Evolutionary conservation across 2,113 vertebrate genomes (phyloP), one percentile per base, ranked within the genome.

Genomic region (Mystacornis crossleyi): DNA sequence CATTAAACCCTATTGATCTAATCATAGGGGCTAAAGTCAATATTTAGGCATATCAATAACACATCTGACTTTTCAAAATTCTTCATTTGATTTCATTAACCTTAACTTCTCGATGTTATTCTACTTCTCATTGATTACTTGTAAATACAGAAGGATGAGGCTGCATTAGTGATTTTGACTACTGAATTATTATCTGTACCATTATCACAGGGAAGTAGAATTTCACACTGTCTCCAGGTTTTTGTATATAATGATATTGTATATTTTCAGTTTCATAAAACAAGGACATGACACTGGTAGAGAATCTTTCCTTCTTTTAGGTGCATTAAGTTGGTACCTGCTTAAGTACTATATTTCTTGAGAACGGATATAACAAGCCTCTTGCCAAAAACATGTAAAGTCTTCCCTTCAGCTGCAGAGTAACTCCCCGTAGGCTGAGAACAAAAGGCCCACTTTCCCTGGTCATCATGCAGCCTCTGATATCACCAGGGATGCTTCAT

Each of bases 61-160:
- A 77, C 43, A 65, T 62, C 86, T 93, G 82, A 95, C 75, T 96
- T 97, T 83, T 95, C 83, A 86, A 93, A 97, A 95, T 95, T 95
- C 86, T 93, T 93, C 67, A 53, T 90, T 93, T 93, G 91, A 93
- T 95, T 95, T 90, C 83, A 93, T 94, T 95, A 95, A 92, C 93
- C 86, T 93, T 75, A 96, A 93, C 50, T 86, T 92, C 80, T 92
- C 51, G 69, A 86, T 90, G 72, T 89, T 90, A 90, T 87, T 95
- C 82, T 92, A 34, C 54, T 86, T 86, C 85, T 70, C 79, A 95
- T 93, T 95, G 89, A 93, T 90, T 94, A 91, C 45, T 88, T 85
- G 50, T 87, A 96, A 87, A 92, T 94, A 65, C 40, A 70, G 60
- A 71, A 88, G 53, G 85, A 90, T 84, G 69, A 95, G 34, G 47